A percentile compares a stretch with the other conserved stretches of the same genome.
These are phyloP conservation scores for Halcyon smyrnensis DNA, from an alignment of 2,797 vertebrate genomes.

Conservation along the genomic window DNA sequence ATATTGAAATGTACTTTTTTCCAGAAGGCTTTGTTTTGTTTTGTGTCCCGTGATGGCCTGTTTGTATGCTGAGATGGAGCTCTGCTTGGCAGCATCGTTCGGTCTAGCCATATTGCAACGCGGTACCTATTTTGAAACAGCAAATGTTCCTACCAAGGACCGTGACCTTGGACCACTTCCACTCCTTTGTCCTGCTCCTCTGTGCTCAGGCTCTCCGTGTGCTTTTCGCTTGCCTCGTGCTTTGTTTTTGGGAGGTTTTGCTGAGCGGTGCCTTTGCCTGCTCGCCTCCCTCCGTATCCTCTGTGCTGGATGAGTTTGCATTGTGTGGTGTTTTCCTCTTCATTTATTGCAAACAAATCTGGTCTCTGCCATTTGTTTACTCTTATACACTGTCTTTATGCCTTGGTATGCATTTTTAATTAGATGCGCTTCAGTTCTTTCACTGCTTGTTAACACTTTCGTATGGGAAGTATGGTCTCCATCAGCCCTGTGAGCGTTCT, in stretches of 20 bases:
- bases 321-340: slow-evolving; percentile 73
- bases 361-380: slow-evolving; percentile 76
- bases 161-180: accelerated
- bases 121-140: not conserved
- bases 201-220: accelerated
- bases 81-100: not conserved
- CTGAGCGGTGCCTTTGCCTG: not conserved
- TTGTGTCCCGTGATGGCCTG: not conserved
- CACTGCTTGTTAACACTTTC: slow-evolving; percentile 68
- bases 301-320: slow-evolving; percentile 62
- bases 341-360: slow-evolving; percentile 76
- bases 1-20: not conserved
- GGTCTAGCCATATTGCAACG: not conserved
- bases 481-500: not conserved
- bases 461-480: not conserved
- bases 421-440: slow-evolving; percentile 71
- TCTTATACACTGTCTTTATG: slow-evolving; percentile 72
- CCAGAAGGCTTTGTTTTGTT: slow-evolving; percentile 3
- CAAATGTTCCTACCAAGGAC: not conserved
- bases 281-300: not conserved
- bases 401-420: slow-evolving; percentile 74
- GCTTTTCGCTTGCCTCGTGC: not conserved
- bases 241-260: slow-evolving; percentile 3
- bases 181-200: not conserved
- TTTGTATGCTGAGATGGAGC: not conserved